These are phyloP conservation scores for Percina caprodes DNA, from an alignment of 2,113 vertebrate species.

Conservation along the genomic window DNA sequence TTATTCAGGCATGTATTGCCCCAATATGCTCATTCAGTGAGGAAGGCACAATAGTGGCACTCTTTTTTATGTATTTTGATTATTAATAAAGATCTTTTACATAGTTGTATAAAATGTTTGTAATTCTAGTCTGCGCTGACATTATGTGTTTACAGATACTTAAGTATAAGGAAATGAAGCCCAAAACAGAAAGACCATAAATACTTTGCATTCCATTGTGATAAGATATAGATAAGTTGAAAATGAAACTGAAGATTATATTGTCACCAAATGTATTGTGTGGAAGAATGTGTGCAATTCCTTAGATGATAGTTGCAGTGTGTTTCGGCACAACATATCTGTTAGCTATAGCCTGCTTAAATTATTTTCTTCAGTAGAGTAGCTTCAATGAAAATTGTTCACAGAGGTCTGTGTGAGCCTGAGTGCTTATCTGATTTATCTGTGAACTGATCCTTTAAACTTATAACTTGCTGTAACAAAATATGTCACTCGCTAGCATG, in stretches of 20 bases:
- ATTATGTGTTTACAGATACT: neutral
- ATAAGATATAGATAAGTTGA: neutral
- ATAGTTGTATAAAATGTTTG: neutral
- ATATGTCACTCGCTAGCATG: too few species aligned
- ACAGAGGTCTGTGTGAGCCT: neutral
- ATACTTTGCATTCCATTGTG: slow-evolving; percentile 11
- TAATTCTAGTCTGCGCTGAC: neutral
- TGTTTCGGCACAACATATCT: neutral
- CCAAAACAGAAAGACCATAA: neutral
- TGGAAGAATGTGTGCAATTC: neutral
- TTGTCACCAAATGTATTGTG: neutral
- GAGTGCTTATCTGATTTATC: neutral
- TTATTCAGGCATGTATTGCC: neutral
- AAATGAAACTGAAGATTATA: slow-evolving; percentile 24
- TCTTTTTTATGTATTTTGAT: neutral
- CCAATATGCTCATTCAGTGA: neutral
- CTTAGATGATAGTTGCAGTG: neutral
- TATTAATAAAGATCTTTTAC: neutral
- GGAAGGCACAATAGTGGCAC: neutral
- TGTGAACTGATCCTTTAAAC: too few species aligned
- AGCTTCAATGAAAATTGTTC: neutral
- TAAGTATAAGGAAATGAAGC: slow-evolving; percentile 8
- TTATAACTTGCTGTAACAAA: too few species aligned
- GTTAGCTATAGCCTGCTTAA: too few species aligned
- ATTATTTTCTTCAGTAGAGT: neutral